Base-by-base conservation (phyloP, 2,113 vertebrate genomes). In the Anseranas semipalmata region DNA sequence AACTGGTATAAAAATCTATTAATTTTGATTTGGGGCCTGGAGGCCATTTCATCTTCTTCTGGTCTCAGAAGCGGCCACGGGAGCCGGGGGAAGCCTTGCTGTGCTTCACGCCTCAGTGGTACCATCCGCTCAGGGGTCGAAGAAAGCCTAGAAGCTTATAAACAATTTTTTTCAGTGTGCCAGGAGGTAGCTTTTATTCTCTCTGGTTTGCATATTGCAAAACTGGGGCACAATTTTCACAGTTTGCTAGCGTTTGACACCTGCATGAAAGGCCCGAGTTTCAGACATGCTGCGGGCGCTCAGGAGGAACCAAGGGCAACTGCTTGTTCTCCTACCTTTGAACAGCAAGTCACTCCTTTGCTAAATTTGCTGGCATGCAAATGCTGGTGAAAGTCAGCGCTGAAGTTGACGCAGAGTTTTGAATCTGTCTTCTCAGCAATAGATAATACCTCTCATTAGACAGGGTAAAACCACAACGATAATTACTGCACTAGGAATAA, bases 71-170 rank as follows among this genome's bases (percentile, higher is more conserved):
- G 15, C 30, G 81, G 66, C 48, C 48, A 25, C 0, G 2, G 58
- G 53, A 72, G 37, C 43, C 55, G 28, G 77, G 33, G 20, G 43
- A 86, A 93, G 52, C 39, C 24, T 80, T 16, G 19, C 8, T 33
- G 43, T 0, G 1, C 37, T 73, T 89, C n/a, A 39, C 0, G 0
- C 8, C 6, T 32, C 32, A 32, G 20, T 0, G 0, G 18, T 33
- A 68, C 83, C n/a, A 92, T 89, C 43, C 33, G 65, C 0, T 1
- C 6, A 60, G 28, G 16, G 6, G 8, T 3, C 65, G n/a, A 76
- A 86, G 72, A 93, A 88, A 85, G 25, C 56, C 89, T 92, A 46
- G 81, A 93, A 76, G 37, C 32, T 53, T 50, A 55, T 56, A 89
- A 85, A 58, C 20, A 85, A 58, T 19, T 50, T 65, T 65, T 80